Evolutionary conservation across 2,888 invertebrate genomes (phyloP).

Genomic region (Drosophila setosimentum): DNA sequence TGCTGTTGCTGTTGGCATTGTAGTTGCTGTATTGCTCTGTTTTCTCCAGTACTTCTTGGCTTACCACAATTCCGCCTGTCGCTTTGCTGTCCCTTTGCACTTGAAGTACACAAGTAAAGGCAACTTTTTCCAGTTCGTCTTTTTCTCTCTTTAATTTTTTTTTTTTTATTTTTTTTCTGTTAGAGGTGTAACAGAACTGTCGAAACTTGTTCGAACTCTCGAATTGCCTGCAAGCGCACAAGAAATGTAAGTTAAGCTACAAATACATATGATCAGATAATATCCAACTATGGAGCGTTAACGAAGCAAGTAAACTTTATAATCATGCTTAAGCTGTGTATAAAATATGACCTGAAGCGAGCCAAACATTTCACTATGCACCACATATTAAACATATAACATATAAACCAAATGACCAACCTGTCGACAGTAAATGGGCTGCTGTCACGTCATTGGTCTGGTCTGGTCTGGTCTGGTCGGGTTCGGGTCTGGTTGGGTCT

Average conservation of each 20-base stretch:
- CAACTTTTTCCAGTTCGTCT: conserved; percentile 66
- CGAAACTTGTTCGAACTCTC: conserved; percentile 66
- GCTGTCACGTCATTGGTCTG: conserved; percentile 69
- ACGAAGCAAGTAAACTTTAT: conserved; percentile 45
- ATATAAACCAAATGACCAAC: conserved; percentile 73
- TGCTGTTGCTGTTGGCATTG: conserved; percentile 2
- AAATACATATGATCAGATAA: conserved; percentile 30
- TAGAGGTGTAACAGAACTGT: conserved; percentile 69
- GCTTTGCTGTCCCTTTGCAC: conserved; percentile 56
- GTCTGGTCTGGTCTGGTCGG: conserved; percentile 5
- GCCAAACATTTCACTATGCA: conserved; percentile 64
- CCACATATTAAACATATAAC: conserved; percentile 59
- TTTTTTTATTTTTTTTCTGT: conserved; percentile 8
- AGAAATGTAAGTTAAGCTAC: conserved; percentile 21
- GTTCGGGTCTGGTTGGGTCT: conserved; percentile 11
- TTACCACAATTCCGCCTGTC: conserved; percentile 56
- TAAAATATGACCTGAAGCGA: conserved; percentile 47
- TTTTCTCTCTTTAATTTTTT: conserved; percentile 4
- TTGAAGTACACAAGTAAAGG: conserved; percentile 62
- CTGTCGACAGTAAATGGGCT: conserved; percentile 74
- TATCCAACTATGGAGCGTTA: conserved; percentile 31
- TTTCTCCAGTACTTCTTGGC: conserved; percentile 23
- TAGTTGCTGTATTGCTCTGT: not conserved
- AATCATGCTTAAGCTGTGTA: conserved; percentile 37
- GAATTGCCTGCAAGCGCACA: conserved; percentile 41